Conservation (phyloP, 2,113 vertebrate genomes). For the Steatornis caripensis region DNA sequence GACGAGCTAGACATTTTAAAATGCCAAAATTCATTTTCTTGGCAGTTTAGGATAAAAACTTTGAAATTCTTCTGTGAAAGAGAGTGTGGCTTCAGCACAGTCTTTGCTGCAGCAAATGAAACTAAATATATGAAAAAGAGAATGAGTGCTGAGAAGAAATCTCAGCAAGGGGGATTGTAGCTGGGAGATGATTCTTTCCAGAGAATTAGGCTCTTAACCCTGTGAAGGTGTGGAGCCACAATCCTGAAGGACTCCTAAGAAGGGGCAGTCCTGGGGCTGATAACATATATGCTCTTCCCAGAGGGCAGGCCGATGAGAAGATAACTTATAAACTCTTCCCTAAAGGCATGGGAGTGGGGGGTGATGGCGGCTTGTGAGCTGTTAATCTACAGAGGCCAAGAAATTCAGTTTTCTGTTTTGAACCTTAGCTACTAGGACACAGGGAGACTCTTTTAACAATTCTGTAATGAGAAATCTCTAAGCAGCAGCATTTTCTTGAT, state of each 20-base stretch:
- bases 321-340: neutral
- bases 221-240: neutral
- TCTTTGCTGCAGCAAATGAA: neutral
- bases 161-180: neutral
- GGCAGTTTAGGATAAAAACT: neutral
- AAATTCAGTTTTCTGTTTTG: neutral
- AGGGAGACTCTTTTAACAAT: neutral
- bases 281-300: neutral
- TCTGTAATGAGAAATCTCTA: neutral
- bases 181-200: neutral
- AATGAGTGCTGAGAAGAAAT: neutral
- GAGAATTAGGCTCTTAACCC: neutral
- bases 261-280: neutral
- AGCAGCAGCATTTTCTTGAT: neutral
- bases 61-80: neutral
- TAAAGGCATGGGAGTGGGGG: neutral
- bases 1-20: neutral
- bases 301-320: neutral
- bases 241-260: neutral
- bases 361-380: neutral
- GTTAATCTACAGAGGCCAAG: neutral
- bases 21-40: neutral
- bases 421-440: neutral
- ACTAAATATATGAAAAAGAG: neutral
- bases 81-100: neutral